phyloP scores from a whole-genome alignment of 2,113 vertebrate genomes.

The Acanthisitta chloris region DNA sequence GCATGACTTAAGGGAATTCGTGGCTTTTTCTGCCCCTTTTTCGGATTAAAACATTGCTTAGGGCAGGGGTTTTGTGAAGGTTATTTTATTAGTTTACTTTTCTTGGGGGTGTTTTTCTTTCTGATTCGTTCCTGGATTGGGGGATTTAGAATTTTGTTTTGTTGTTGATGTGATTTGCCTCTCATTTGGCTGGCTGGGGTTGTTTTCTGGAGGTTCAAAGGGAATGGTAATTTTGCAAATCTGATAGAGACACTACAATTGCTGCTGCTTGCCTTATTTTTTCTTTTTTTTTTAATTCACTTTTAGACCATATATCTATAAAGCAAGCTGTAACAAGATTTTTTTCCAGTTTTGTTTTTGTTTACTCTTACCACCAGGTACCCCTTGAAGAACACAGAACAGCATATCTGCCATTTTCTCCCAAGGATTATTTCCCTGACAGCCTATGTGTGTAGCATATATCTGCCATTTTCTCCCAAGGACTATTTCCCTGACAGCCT shows the following conservation, averaged over 20 bases:
- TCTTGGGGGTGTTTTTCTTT: not conserved
- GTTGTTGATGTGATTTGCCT: not conserved
- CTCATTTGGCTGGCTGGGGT: not conserved
- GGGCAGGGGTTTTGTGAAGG: not conserved
- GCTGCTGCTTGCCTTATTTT: not conserved
- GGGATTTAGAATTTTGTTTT: not conserved
- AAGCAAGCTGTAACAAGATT: not conserved
- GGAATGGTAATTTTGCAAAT: not conserved
- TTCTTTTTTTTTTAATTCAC: not conserved
- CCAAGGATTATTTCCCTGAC: not conserved
- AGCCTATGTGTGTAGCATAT: not conserved
- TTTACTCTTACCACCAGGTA: not conserved
- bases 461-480: not conserved
- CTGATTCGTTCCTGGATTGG: constrained; percentile 3
- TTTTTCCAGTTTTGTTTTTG: not conserved
- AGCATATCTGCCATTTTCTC: not conserved
- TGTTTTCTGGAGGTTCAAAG: not conserved
- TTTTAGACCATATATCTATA: not conserved
- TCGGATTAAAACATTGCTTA: not conserved
- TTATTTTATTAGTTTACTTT: constrained; percentile 33
- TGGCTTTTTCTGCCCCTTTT: not conserved
- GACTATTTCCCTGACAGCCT: not conserved
- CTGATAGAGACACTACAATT: not conserved
- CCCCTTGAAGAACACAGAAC: not conserved
- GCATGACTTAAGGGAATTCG: not conserved